Base-by-base conservation (phyloP, 1,140 invertebrate species). In the Drosophila hydei region DNA sequence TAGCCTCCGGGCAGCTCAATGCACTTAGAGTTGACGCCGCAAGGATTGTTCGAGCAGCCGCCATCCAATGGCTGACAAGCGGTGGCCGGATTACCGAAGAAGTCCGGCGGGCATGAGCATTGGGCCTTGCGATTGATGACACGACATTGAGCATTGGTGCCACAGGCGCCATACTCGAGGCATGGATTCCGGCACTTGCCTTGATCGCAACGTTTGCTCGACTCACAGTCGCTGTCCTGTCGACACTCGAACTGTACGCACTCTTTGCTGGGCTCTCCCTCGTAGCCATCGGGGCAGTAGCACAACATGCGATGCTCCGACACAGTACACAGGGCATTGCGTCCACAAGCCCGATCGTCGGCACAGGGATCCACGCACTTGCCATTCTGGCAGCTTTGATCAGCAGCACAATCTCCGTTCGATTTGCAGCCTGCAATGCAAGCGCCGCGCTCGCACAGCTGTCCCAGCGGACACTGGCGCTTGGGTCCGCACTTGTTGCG, bases 151-250 rank as follows among this genome's bases (percentile, higher is more conserved):
- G 97, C 96, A 92, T 98, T 97, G 11, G 94, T 91, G 8, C 97
- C 97, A 84, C 97, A 98, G 2, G 94, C 94, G 9, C 94, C 94
- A 45, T 94, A 93, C 76, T 96, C 94, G 19, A 95, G 77, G 84
- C 97, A 98, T 3, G 97, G 96, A 93, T 97, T 97, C 50, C 94
- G 95, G 80, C 97, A 98, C 52, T 94, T 94, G 59, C 95, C 94
- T 3, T 92, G 90, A 88, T 93, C 93, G 88, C 97, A 98, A 67
- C 93, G 93, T 91, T 97, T 97, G 77, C 95, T 95, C 0, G 92
- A 76, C 47, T 95, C 95, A 89, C 97, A 98, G 73, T 98, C 97
- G 1, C 94, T 92, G 87, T 97, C 95, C 21, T 92, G 92, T 38
- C 94, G 92, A 75, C 97, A 98, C 91, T 97, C 96, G 63, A 95